Conservation (phyloP, 2,888 invertebrate genomes). For the Fabriciana adippe region DNA sequence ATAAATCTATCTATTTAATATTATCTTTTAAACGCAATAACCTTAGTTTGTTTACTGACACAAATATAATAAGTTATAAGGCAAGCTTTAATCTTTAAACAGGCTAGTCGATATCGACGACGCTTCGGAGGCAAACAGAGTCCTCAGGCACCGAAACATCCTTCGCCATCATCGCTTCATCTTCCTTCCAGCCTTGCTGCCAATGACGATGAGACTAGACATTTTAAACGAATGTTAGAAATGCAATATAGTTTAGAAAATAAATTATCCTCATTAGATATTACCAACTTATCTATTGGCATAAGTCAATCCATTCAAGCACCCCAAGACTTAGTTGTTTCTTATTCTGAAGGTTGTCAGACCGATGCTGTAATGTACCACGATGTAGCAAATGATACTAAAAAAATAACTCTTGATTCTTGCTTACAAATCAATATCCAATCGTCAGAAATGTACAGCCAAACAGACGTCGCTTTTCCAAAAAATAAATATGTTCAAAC, state of each 20-base stretch:
- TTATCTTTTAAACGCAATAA: constrained; percentile 13
- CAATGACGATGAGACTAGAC: constrained; percentile 58
- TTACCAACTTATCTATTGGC: constrained; percentile 63
- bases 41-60: constrained; percentile 12
- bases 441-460: constrained; percentile 65
- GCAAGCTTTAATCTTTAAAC: constrained; percentile 60
- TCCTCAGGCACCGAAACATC: constrained; percentile 57
- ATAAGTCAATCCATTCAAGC: constrained; percentile 66
- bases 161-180: constrained; percentile 61
- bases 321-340: constrained; percentile 63
- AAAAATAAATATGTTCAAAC: constrained; percentile 70
- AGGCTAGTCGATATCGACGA: constrained; percentile 77
- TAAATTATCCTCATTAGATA: constrained; percentile 64
- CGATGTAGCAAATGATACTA: constrained; percentile 68
- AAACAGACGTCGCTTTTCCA: constrained; percentile 63
- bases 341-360: constrained; percentile 71
- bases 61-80: constrained; percentile 37
- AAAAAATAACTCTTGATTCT: constrained; percentile 67
- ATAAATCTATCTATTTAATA: constrained; percentile 38
- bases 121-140: constrained; percentile 70
- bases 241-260: constrained; percentile 74
- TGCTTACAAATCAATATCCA: constrained; percentile 63
- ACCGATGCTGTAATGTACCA: constrained; percentile 67
- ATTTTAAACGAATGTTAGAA: constrained; percentile 66
- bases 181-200: constrained; percentile 49